Evolutionary conservation across 2,797 vertebrate genomes (phyloP), one percentile per base, ranked within the genome.

Genomic region (Adrianichthys oophorus): DNA sequence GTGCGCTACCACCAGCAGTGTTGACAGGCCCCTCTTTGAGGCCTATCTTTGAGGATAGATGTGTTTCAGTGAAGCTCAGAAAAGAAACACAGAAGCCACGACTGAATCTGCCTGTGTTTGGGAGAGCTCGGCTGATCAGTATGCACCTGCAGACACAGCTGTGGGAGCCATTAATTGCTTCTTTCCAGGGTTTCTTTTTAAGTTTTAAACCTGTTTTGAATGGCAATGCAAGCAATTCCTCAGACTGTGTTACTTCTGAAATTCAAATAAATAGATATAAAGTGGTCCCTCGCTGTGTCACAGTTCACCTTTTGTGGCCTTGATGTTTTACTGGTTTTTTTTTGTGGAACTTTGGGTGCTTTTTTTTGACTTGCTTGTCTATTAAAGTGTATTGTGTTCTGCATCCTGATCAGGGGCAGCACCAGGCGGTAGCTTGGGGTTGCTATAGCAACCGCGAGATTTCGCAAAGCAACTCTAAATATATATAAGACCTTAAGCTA

Each of bases 161-260:
- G 79, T 79, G 84, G 58, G 53, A n/a, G 52, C 76, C 78, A 88
- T 87, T 89, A 88, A 88, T 85, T 23, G 69, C 58, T 48, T 62
- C 37, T 56, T 66, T 63, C 52, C 66, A 58, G 51, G 57, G 44
- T 52, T 68, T 65, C 0, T 45, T 54, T 75, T 68, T 61, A 67
- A 61, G 46, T 63, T 65, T 45, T 42, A 52, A 53, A 61, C 68
- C 66, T 59, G 63, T 19, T 16, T 46, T 50, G 66, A 62, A 74
- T 65, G 64, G 48, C 56, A 78, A 79, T 66, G 43, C 41, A 24
- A 51, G 15, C 48, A 24, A 61, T 50, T 41, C 48, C 43, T 52
- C 1, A 15, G 50, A 51, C 18, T 14, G 3, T 3, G 26, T 43
- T 24, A 44, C 26, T n/a, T 54, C 41, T 3, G 4, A 5, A 15